A percentile compares a stretch with the other conserved stretches of the same genome.
Conservation (phyloP, 1,140 invertebrate genomes). For the Calliphora vicina region DNA sequence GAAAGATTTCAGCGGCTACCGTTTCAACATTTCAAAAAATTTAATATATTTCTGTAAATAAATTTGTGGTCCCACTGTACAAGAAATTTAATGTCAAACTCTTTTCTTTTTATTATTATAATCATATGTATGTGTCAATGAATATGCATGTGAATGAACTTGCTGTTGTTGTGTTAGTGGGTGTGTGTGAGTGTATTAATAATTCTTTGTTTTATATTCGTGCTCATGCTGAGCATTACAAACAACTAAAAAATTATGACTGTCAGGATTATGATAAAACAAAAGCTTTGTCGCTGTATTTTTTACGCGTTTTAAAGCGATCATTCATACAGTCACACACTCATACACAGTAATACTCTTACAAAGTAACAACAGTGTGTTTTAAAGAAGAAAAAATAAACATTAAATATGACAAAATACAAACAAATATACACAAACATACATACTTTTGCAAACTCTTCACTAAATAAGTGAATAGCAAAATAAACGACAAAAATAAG, state of each 20-base stretch:
- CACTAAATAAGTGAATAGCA: background rate
- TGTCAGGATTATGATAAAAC: slow-evolving; percentile 3
- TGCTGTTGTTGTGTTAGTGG: background rate
- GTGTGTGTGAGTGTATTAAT: too few species aligned
- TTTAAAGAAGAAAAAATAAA: too few species aligned
- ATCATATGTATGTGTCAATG: too few species aligned
- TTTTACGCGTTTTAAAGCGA: slow-evolving; percentile 8
- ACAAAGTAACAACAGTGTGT: background rate
- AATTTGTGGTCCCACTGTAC: too few species aligned
- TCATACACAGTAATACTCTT: background rate
- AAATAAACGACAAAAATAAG: background rate
- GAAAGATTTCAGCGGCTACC: too few species aligned
- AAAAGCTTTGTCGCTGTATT: background rate
- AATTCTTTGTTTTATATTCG: background rate
- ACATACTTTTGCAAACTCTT: background rate
- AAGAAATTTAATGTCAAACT: background rate
- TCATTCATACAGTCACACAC: background rate
- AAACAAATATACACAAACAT: background rate
- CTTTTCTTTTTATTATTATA: background rate
- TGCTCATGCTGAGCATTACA: background rate
- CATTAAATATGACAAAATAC: too few species aligned
- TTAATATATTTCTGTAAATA: too few species aligned
- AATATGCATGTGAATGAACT: too few species aligned
- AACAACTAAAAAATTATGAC: background rate
- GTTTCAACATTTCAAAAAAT: too few species aligned